Conservation (phyloP, 53 echinoderm and acorn worm genomes). For the Arbacia lixula region DNA sequence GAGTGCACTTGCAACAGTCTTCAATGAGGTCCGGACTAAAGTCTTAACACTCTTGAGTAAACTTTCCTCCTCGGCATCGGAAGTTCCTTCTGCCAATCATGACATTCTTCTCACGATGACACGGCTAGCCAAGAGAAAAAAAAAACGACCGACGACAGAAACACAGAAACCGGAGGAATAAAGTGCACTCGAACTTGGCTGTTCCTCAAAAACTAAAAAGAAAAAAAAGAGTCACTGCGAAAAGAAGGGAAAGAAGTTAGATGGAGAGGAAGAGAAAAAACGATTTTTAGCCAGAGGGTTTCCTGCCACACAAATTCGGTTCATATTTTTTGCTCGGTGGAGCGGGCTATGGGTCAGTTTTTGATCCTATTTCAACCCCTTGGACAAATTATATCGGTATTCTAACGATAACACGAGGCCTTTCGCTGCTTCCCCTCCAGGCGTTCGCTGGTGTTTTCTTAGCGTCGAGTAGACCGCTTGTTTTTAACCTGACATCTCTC, state of each 20-base stretch:
- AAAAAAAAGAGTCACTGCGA: slow-evolving; percentile 9
- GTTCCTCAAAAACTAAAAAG: not conserved
- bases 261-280: not conserved
- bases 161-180: slow-evolving; percentile 7
- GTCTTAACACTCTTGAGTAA: slow-evolving; percentile 35
- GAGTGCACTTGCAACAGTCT: slow-evolving; percentile 49
- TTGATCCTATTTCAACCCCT: slow-evolving; percentile 51
- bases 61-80: slow-evolving; percentile 21
- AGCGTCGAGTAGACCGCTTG: slow-evolving; percentile 49
- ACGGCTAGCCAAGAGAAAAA: not conserved
- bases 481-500: slow-evolving; percentile 51
- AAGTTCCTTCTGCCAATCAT: slow-evolving; percentile 46
- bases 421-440: slow-evolving; percentile 13
- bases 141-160: slow-evolving; percentile 10
- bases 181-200: slow-evolving; percentile 53
- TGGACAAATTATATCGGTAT: slow-evolving; percentile 58
- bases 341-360: slow-evolving; percentile 48
- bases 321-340: slow-evolving; percentile 51
- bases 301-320: slow-evolving; percentile 42
- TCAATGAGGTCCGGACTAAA: slow-evolving; percentile 8
- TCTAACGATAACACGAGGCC: slow-evolving; percentile 47
- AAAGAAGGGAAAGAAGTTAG: not conserved
- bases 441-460: slow-evolving; percentile 34
- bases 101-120: not conserved
- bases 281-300: slow-evolving; percentile 28